Conservation (phyloP, 2,113 vertebrate species). For the Datnioides undecimradiatus region DNA sequence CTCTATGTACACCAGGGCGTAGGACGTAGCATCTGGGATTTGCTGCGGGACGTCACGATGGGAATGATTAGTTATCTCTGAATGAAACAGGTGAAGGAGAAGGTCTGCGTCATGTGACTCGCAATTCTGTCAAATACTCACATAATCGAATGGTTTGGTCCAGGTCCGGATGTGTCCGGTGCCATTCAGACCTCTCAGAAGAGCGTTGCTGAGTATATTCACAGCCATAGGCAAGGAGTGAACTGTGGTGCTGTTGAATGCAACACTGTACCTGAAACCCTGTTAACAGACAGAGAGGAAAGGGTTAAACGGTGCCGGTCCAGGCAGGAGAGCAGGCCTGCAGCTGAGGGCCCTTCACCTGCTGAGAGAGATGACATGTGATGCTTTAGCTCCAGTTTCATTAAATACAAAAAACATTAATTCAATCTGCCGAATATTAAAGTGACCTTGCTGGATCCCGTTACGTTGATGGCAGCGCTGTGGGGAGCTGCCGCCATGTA, state of each 20-base stretch:
- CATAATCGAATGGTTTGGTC: slow-evolving; percentile 92
- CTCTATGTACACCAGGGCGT: slow-evolving; percentile 85
- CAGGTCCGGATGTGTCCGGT: slow-evolving; percentile 90
- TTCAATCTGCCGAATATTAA: background rate
- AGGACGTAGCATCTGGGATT: slow-evolving; percentile 79
- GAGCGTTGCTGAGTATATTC: slow-evolving; percentile 93
- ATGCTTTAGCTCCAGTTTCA: slow-evolving; percentile 1
- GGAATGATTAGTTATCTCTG: background rate
- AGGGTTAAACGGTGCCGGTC: background rate
- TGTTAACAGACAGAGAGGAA: slow-evolving; percentile 54
- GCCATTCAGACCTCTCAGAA: slow-evolving; percentile 87
- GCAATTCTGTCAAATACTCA: slow-evolving; percentile 54
- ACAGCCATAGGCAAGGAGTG: slow-evolving; percentile 93
- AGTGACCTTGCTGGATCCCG: slow-evolving; percentile 86
- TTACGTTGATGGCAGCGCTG: slow-evolving; percentile 91
- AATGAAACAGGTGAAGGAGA: background rate
- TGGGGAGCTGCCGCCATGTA: slow-evolving; percentile 91
- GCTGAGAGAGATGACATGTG: background rate
- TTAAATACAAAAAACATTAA: slow-evolving; percentile 6
- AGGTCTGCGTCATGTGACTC: background rate
- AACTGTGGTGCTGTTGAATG: slow-evolving; percentile 94
- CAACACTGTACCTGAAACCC: slow-evolving; percentile 86
- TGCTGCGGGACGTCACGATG: slow-evolving; percentile 66
- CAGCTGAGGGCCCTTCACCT: background rate
- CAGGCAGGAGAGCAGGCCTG: background rate